Evolutionary conservation across 2,888 invertebrate species (phyloP).

Genomic region (Tigriopus californicus): DNA sequence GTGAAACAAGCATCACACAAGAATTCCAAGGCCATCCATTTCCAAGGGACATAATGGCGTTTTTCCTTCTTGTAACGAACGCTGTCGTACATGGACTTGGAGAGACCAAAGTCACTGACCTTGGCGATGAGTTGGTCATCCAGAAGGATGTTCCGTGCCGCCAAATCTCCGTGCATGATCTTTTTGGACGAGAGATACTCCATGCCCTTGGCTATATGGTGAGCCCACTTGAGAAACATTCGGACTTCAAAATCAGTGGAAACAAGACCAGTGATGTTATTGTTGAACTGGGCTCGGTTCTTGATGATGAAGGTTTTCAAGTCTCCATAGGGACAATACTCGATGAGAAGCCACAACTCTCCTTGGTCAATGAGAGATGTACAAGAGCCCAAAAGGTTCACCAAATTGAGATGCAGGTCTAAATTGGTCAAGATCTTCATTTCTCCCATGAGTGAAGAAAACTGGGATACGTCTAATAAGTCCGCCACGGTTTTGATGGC

Average conservation of each 20-base stretch:
- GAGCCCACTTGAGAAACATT: slow-evolving; percentile 2
- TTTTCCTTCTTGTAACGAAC: slow-evolving; percentile 1
- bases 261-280: background rate
- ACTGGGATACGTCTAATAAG: background rate
- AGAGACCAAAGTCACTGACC: slow-evolving; percentile 9
- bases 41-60: slow-evolving; percentile 11
- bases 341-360: slow-evolving; percentile 7
- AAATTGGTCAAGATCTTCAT: slow-evolving; percentile 6
- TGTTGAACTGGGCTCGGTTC: slow-evolving; percentile 2
- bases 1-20: slow-evolving; percentile 9
- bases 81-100: slow-evolving; percentile 5
- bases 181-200: background rate
- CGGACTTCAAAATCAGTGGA: background rate
- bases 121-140: background rate
- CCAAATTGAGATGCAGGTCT: slow-evolving; percentile 5
- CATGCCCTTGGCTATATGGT: slow-evolving; percentile 6
- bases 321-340: slow-evolving; percentile 10
- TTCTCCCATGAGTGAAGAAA: slow-evolving; percentile 2
- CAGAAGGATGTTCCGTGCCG: slow-evolving; percentile 9
- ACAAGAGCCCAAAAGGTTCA: slow-evolving; percentile 6
- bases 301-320: slow-evolving; percentile 5
- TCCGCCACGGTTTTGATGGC: slow-evolving; percentile 6
- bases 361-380: background rate
- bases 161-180: slow-evolving; percentile 15
- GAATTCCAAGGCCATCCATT: slow-evolving; percentile 13